Evolutionary conservation across 1,140 invertebrate species (phyloP).

Genomic region (Anastrepha ludens): DNA sequence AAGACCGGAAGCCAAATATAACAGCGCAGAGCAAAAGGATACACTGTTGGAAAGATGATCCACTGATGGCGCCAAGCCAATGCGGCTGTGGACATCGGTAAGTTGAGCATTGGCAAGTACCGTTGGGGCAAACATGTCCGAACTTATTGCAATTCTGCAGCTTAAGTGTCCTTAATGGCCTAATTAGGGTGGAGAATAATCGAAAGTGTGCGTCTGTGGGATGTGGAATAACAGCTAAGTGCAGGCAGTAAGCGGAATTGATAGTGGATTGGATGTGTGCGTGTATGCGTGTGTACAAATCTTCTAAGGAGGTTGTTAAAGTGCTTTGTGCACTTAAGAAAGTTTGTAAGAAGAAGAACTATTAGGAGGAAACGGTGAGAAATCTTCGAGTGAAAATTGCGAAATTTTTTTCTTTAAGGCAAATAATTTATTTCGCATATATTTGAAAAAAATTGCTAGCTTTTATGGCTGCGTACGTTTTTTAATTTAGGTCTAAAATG

Average conservation of each 20-base stretch:
- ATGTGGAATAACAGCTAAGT: not conserved
- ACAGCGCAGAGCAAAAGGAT: not conserved
- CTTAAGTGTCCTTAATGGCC: slow-evolving; percentile 14
- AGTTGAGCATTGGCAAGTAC: not conserved
- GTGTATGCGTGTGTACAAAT: too few relatives aligned
- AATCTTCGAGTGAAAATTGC: too few relatives aligned
- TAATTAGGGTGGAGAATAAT: not conserved
- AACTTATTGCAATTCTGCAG: slow-evolving; percentile 15
- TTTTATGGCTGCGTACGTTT: too few relatives aligned
- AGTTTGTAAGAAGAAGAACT: too few relatives aligned
- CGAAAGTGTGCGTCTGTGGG: not conserved
- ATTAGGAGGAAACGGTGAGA: too few relatives aligned
- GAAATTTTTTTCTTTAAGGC: too few relatives aligned
- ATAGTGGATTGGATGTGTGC: too few relatives aligned
- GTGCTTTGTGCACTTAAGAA: too few relatives aligned
- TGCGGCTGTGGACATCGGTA: not conserved
- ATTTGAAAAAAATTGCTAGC: too few relatives aligned
- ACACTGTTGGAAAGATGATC: not conserved
- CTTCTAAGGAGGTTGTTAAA: too few relatives aligned
- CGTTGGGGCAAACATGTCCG: not conserved
- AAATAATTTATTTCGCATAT: too few relatives aligned
- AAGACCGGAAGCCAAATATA: not conserved
- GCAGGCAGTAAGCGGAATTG: not conserved
- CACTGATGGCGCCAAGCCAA: not conserved
- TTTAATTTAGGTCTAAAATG: too few relatives aligned